Percentiles rank a stretch among this genome's conserved stretches.
phyloP scores from a whole-genome alignment of 2,797 vertebrate species.

The Mus minutoides region DNA sequence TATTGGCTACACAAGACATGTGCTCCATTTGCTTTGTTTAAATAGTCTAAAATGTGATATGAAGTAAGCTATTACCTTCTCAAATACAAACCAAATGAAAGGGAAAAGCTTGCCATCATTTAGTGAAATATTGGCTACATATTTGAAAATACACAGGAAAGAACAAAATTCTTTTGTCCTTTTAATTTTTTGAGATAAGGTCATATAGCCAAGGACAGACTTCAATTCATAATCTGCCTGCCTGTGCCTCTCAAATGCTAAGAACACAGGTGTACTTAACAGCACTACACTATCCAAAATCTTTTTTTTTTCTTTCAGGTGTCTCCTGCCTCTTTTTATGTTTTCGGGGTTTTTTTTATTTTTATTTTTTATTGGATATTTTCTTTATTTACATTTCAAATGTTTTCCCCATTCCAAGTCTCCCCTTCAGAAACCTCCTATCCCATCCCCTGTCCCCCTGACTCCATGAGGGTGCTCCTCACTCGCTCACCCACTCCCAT shows the following conservation, averaged over 20 bases:
- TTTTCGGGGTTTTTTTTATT: too few relatives aligned
- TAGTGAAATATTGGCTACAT: neutral
- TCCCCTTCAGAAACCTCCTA: too few relatives aligned
- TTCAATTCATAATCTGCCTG: neutral
- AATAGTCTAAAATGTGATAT: constrained; percentile 14
- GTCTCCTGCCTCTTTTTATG: too few relatives aligned
- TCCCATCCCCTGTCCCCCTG: too few relatives aligned
- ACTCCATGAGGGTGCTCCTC: too few relatives aligned
- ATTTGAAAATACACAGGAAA: neutral
- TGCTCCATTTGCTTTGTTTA: neutral
- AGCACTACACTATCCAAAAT: neutral
- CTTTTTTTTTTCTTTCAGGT: neutral
- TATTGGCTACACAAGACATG: neutral
- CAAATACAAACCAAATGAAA: neutral
- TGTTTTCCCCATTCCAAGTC: too few relatives aligned
- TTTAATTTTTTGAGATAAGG: neutral
- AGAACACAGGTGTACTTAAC: neutral
- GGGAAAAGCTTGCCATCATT: neutral
- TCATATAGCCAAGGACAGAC: neutral
- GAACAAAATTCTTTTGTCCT: neutral
- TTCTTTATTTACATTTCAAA: too few relatives aligned
- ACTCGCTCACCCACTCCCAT: too few relatives aligned
- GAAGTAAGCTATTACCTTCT: neutral
- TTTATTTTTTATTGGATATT: too few relatives aligned
- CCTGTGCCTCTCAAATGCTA: neutral